Conservation (phyloP, 1,140 invertebrate species). For the Penaeus indicus region DNA sequence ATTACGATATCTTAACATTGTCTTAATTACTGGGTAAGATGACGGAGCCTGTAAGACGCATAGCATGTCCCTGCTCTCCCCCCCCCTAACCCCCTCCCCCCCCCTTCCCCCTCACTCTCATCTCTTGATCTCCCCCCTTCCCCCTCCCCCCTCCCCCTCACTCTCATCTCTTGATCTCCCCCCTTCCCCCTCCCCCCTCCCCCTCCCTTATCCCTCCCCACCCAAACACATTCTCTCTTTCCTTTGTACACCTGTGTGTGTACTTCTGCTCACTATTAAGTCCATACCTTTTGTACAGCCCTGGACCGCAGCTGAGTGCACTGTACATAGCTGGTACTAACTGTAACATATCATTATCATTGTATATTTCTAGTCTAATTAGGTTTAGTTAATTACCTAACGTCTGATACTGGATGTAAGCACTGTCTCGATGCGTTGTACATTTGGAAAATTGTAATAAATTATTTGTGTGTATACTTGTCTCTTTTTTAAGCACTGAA, state of each 20-base stretch:
- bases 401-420: too few species aligned
- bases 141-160: neutral
- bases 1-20: too few species aligned
- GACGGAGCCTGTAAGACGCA: too few species aligned
- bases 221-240: neutral
- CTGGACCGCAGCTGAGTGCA: conserved; percentile 14
- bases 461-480: conserved; percentile 29
- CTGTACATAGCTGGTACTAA: neutral
- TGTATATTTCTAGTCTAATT: conserved; percentile 15
- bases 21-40: too few species aligned
- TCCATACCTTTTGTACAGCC: neutral
- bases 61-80: neutral
- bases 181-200: neutral
- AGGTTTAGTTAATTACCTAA: too few species aligned
- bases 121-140: neutral
- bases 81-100: neutral
- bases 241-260: neutral
- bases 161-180: neutral
- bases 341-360: conserved; percentile 7
- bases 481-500: neutral
- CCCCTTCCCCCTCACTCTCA: neutral
- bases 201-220: neutral
- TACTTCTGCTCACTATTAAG: neutral
- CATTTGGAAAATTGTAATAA: conserved; percentile 40
- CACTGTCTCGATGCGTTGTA: conserved; percentile 7